Evolutionary conservation across 2,797 vertebrate genomes (phyloP).

Genomic region (Myripristis murdjan): DNA sequence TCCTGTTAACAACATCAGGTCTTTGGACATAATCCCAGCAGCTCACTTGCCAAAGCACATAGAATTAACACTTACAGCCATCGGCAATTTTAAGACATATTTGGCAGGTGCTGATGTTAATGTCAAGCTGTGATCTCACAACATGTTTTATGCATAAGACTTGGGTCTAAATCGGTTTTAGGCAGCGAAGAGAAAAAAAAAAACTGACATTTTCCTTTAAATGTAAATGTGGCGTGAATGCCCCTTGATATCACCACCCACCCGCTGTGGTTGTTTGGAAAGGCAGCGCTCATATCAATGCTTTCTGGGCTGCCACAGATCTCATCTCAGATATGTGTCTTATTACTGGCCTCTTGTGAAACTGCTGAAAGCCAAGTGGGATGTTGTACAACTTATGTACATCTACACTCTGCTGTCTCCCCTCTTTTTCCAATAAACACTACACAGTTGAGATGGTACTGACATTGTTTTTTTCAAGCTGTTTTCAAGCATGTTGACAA

Average conservation of each 20-base stretch:
- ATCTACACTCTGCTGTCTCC: not conserved
- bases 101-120: not conserved
- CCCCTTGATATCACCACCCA: slow-evolving; percentile 8
- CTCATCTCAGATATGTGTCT: slow-evolving; percentile 34
- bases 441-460: no score
- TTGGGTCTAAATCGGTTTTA: no score
- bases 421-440: slow-evolving; percentile 29
- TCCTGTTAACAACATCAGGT: not conserved
- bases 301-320: slow-evolving; percentile 23
- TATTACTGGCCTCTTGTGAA: slow-evolving; percentile 42
- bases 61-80: not conserved
- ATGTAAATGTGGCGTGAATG: slow-evolving; percentile 36
- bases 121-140: not conserved
- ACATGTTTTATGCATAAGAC: not conserved
- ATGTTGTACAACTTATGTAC: slow-evolving; percentile 19
- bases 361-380: slow-evolving; percentile 22
- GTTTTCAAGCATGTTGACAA: no score
- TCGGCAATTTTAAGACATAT: not conserved
- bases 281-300: slow-evolving; percentile 12
- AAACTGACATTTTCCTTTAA: slow-evolving; percentile 26
- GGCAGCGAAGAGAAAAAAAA: not conserved
- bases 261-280: slow-evolving; percentile 42
- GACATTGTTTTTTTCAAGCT: no score
- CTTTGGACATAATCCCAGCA: not conserved
- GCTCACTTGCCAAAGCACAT: not conserved